Conservation (phyloP, 2,888 invertebrate species). For the Nycteola revayana region DNA sequence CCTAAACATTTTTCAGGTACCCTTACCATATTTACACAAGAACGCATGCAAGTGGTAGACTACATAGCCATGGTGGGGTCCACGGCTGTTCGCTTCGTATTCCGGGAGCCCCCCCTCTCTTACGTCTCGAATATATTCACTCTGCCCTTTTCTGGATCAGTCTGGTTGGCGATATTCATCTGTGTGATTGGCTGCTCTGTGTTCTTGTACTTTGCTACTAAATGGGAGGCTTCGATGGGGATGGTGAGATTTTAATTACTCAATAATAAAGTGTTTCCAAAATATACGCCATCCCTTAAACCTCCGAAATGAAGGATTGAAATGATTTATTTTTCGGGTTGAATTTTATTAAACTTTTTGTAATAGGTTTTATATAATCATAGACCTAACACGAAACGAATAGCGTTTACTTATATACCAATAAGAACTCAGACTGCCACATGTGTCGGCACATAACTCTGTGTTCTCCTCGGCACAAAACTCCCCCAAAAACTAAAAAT, state of each 20-base stretch:
- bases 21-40: conserved; percentile 64
- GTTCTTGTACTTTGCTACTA: conserved; percentile 72
- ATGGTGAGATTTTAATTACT: conserved; percentile 55
- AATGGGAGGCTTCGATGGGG: conserved; percentile 68
- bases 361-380: too few species aligned
- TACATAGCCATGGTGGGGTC: conserved; percentile 80
- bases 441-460: too few species aligned
- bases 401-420: too few species aligned
- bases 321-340: too few species aligned
- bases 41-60: conserved; percentile 68
- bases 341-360: too few species aligned
- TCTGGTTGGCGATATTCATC: conserved; percentile 83
- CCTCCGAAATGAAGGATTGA: too few species aligned
- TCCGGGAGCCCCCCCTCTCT: conserved; percentile 85
- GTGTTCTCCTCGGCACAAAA: too few species aligned
- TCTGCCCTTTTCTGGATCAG: conserved; percentile 83
- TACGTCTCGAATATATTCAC: conserved; percentile 85
- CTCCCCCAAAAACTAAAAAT: too few species aligned
- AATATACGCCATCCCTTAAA: too few species aligned
- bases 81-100: conserved; percentile 82
- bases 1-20: conserved; percentile 50
- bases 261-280: too few species aligned
- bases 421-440: too few species aligned
- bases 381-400: too few species aligned
- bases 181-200: conserved; percentile 70